Evolutionary conservation across 1,140 invertebrate genomes (phyloP), one percentile per base, ranked within the genome.

Genomic region (Apocrypta bakeri): DNA sequence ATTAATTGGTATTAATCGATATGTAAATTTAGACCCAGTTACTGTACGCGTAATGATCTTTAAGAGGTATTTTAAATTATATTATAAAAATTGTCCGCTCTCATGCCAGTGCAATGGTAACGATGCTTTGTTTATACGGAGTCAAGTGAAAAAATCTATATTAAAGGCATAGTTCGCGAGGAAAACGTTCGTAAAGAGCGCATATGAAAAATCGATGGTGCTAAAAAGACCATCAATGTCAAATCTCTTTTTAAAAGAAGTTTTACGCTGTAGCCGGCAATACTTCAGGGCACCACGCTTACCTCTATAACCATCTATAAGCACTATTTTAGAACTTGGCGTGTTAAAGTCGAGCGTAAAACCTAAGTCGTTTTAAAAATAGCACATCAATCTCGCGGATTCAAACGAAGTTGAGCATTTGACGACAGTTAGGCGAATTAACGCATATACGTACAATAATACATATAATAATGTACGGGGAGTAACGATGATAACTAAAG

Each of bases 161-260:
- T n/a, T 71, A 56, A 79, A n/a, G 66, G 21, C 27, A 21, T 42
- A 2, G 48, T 69, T 71, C 24, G 31, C 29, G 40, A 69, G 6
- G 37, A 56, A 69, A 79, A 1, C 48, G 27, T 61, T 48, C 42
- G 63, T 61, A 61, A 80, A 80, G 37, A 48, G 24, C 25, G 56
- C 24, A 24, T 21, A 40, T 37, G 72, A 81, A 75, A 68, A 68
- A 81, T 64, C 79, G 37, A 81, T 81, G 72, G 71, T 24, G 33
- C 71, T 74, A 68, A 66, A 81, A 68, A 66, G 27, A 27, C 72
- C 79, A 75, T 81, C 37, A 81, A 75, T 75, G 72, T 75, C 71
- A 24, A 74, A 75, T 74, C 79, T 68, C 72, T 75, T 66, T 81
- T 81, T 81, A 21, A 80, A 73, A 71, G 77, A 79, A 80, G 68